phyloP scores from a whole-genome alignment of 2,797 vertebrate genomes.

The Bufotes viridis region DNA sequence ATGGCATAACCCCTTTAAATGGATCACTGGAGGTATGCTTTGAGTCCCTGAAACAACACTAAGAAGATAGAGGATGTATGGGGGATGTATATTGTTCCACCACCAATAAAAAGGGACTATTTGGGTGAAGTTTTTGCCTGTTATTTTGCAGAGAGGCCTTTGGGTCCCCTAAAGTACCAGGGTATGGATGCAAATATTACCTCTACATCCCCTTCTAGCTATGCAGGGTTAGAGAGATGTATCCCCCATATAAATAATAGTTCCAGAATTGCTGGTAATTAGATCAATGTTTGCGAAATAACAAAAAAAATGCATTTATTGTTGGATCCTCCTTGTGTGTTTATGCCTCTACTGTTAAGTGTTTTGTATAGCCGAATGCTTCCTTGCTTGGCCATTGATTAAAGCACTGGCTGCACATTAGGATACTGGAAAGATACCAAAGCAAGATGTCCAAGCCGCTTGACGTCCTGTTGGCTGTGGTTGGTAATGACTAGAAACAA shows the following conservation, averaged over 20 bases:
- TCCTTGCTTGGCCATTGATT: slow-evolving; percentile 27
- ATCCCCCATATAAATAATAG: neutral
- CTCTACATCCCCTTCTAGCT: neutral
- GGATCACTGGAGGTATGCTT: no score
- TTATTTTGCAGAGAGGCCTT: neutral
- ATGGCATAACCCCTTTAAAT: no score
- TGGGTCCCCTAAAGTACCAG: neutral
- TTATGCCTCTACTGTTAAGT: neutral
- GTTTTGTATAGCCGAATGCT: slow-evolving; percentile 18
- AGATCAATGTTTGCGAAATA: neutral
- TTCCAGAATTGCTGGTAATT: neutral
- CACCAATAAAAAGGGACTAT: neutral
- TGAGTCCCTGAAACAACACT: no score
- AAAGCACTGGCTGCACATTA: slow-evolving; percentile 10
- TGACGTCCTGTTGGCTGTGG: slow-evolving; percentile 27
- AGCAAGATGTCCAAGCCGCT: slow-evolving; percentile 32
- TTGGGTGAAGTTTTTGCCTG: neutral
- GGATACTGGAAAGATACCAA: slow-evolving; percentile 23
- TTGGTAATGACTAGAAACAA: slow-evolving; percentile 20
- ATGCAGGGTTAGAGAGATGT: neutral
- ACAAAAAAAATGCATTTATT: neutral
- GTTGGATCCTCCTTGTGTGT: slow-evolving; percentile 11
- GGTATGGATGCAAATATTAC: neutral
- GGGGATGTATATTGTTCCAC: no score
- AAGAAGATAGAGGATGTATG: no score